phyloP scores from a whole-genome alignment of 2,113 vertebrate genomes.

The Mustela lutreola region DNA sequence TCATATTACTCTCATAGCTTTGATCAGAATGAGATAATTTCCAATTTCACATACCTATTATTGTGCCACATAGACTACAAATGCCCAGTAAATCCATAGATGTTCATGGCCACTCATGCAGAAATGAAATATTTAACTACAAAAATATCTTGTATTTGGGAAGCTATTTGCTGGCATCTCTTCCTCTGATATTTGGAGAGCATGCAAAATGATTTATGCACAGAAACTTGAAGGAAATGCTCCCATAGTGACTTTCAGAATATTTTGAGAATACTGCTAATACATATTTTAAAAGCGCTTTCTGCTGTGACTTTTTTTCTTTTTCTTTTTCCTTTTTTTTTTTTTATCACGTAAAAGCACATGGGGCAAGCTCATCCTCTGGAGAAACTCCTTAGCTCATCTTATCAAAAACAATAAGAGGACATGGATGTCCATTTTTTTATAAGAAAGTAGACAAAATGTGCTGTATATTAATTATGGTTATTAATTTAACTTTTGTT shows the following conservation, averaged over 20 bases:
- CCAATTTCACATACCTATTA: slow-evolving; percentile 86
- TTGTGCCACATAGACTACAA: slow-evolving; percentile 82
- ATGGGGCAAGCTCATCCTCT: slow-evolving; percentile 81
- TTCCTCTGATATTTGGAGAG: slow-evolving; percentile 87
- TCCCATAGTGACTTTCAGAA: slow-evolving; percentile 84
- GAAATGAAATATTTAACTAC: slow-evolving; percentile 90
- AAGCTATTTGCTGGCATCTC: slow-evolving; percentile 88
- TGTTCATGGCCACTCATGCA: slow-evolving; percentile 85
- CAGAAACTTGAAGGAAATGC: slow-evolving; percentile 85
- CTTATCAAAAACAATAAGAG: slow-evolving; percentile 81
- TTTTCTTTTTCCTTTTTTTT: slow-evolving; percentile 64
- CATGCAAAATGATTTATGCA: slow-evolving; percentile 85
- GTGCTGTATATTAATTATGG: slow-evolving; percentile 83
- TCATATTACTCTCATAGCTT: slow-evolving; percentile 83
- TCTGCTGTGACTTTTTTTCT: slow-evolving; percentile 72
- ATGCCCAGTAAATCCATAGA: slow-evolving; percentile 86
- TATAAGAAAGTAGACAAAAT: slow-evolving; percentile 75
- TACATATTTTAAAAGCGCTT: slow-evolving; percentile 83
- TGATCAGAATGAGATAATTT: slow-evolving; percentile 87
- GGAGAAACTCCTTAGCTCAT: slow-evolving; percentile 75
- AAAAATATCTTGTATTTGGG: slow-evolving; percentile 86
- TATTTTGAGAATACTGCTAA: slow-evolving; percentile 85
- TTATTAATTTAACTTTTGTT: slow-evolving; percentile 85
- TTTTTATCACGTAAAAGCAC: slow-evolving; percentile 83
- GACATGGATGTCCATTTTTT: slow-evolving; percentile 72